A percentile compares a stretch with the other conserved stretches of the same genome.
Conservation (phyloP, 2,888 invertebrate genomes). For the Leptinotarsa rubiginosa region DNA sequence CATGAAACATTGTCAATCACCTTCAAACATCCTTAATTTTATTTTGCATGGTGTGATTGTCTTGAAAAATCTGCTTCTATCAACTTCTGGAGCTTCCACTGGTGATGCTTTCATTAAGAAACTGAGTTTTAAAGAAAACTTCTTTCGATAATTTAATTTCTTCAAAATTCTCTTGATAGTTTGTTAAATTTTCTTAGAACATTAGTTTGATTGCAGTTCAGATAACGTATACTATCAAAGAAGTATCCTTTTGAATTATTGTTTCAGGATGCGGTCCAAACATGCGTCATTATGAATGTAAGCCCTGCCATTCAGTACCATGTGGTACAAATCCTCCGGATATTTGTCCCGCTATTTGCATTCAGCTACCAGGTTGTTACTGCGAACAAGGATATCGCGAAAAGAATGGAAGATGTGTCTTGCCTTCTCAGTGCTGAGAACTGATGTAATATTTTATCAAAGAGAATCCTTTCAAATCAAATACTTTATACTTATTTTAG, state of each 20-base stretch:
- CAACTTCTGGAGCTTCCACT: too few relatives aligned
- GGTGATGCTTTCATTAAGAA: background rate
- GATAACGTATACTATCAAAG: background rate
- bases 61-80: too few relatives aligned
- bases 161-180: too few relatives aligned
- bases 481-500: too few relatives aligned
- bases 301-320: background rate
- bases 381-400: background rate
- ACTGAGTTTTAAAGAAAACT: background rate
- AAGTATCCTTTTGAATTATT: background rate
- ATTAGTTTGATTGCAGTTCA: background rate
- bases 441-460: too few relatives aligned
- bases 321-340: background rate
- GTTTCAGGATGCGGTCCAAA: background rate
- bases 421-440: background rate
- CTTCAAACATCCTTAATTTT: too few relatives aligned
- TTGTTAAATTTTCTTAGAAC: too few relatives aligned
- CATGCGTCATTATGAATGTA: background rate
- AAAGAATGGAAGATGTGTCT: background rate
- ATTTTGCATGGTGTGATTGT: too few relatives aligned
- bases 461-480: too few relatives aligned
- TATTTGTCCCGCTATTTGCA: background rate
- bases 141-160: too few relatives aligned
- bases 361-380: background rate
- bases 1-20: too few relatives aligned